Conservation (phyloP, 2,888 invertebrate species). For the Parnassius orleans region DNA sequence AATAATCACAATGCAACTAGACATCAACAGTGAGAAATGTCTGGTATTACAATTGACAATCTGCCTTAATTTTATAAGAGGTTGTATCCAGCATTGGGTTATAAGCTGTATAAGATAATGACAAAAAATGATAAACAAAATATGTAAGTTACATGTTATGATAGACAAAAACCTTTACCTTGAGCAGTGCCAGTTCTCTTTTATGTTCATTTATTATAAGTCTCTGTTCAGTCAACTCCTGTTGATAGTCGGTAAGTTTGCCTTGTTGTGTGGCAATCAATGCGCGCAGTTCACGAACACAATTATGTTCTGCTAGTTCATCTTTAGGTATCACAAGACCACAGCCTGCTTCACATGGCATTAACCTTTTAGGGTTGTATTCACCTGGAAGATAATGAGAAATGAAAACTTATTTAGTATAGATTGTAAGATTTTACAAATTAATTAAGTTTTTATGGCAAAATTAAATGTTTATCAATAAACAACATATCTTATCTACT, state of each 20-base stretch:
- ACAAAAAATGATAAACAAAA: too few relatives aligned
- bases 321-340: conserved; percentile 97
- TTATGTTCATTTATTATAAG: conserved; percentile 94
- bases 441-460: too few relatives aligned
- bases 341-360: conserved; percentile 96
- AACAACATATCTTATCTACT: too few relatives aligned
- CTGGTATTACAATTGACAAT: too few relatives aligned
- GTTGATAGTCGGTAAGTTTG: conserved; percentile 92
- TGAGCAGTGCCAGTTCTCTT: conserved; percentile 91
- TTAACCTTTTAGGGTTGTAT: conserved; percentile 94
- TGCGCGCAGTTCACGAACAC: conserved; percentile 92
- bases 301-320: conserved; percentile 96
- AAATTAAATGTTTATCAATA: too few relatives aligned
- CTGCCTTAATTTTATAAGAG: too few relatives aligned
- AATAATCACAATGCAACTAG: too few relatives aligned
- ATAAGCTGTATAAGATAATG: too few relatives aligned
- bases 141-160: too few relatives aligned
- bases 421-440: too few relatives aligned
- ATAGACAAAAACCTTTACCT: conserved; percentile 73
- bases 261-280: conserved; percentile 93
- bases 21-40: too few relatives aligned
- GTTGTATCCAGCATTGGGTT: too few relatives aligned
- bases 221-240: conserved; percentile 92
- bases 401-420: background rate
- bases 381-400: conserved; percentile 52